Base-by-base conservation (phyloP, 2,113 vertebrate genomes). In the Erythrocercus mccallii region DNA sequence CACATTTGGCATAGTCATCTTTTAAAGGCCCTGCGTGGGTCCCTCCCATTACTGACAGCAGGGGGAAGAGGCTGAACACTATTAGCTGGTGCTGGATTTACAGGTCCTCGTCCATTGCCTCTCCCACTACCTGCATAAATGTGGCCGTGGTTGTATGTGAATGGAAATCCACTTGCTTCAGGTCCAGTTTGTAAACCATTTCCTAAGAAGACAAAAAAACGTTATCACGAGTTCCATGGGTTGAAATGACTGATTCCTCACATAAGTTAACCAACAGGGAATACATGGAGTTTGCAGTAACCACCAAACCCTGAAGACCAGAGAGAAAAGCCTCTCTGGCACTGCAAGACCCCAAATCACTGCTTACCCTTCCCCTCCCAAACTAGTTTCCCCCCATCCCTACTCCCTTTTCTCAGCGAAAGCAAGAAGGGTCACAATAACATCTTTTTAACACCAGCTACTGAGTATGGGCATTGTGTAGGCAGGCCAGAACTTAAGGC, bases 41-140 rank as follows among this genome's bases (percentile, higher is more conserved):
- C 99, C 97, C 99, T 99, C 98, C 99, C 99, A 33, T 99, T 99
- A 97, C 98, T 99, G 95, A 99, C 98, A 80, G 98, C 98, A 96
- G 96, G 94, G 69, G 97, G 97, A 51, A 97, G 97, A 94, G 98
- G 98, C 87, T 99, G 99, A 79, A 97, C 88, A 2, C 96, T 95
- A 68, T 77, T 96, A 74, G 97, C 92, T 97, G 84, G 94, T 97
- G 78, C 91, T 97, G 73, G 97, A 91, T 30, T 98, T 97, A 94
- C 97, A 97, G 77, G 98, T 77, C 98, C 98, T 60, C 99, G 98
- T 47, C 98, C 99, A 81, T 96, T 99, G 91, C 98, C 98, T 97
- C 99, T 98, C 91, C 99, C 99, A 22, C 97, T 95, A 90, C 95
- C 96, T 81, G 98, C 97, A 15, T 98, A 99, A 88, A 38, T 61